phyloP scores from a whole-genome alignment of 1,140 invertebrate genomes.

The Drosophila asahinai region DNA sequence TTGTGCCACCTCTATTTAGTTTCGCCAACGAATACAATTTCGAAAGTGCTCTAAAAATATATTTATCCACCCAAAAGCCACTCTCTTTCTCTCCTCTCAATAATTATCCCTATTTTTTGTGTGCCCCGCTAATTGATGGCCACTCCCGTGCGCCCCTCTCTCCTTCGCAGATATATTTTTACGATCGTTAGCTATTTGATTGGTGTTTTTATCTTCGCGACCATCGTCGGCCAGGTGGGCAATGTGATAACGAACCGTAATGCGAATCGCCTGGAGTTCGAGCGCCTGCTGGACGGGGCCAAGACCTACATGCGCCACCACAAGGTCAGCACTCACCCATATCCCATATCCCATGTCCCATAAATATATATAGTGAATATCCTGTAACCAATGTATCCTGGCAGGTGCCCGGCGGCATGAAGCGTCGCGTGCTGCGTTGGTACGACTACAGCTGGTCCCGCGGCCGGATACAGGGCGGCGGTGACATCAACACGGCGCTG shows the following conservation, averaged over 20 bases:
- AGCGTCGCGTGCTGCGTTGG: conserved; percentile 96
- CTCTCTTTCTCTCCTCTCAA: background rate
- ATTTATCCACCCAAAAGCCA: background rate
- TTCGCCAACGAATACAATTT: too few relatives aligned
- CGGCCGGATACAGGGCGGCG: conserved; percentile 97
- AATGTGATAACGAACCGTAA: conserved; percentile 99
- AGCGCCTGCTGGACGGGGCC: conserved; percentile 96
- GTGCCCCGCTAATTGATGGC: conserved; percentile 23
- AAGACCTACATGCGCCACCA: conserved; percentile 99
- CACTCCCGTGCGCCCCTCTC: conserved; percentile 1
- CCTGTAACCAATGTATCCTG: background rate
- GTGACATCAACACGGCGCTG: conserved; percentile 97
- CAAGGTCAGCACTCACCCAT: conserved; percentile 87
- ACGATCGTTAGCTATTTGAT: conserved; percentile 98
- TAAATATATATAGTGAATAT: background rate
- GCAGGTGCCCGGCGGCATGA: conserved; percentile 97
- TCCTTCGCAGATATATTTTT: conserved; percentile 93
- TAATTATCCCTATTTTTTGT: background rate
- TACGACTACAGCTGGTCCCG: conserved; percentile 99
- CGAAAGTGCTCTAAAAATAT: background rate
- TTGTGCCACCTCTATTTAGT: background rate
- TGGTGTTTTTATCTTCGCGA: conserved; percentile 99
- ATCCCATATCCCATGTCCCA: background rate
- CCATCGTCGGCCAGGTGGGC: conserved; percentile 98
- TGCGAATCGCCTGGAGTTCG: conserved; percentile 98